Percentiles rank a stretch among this genome's conserved stretches.
These are phyloP conservation scores for Gallinago nigripennis DNA, from an alignment of 2,797 vertebrate species.

Conservation along the genomic window DNA sequence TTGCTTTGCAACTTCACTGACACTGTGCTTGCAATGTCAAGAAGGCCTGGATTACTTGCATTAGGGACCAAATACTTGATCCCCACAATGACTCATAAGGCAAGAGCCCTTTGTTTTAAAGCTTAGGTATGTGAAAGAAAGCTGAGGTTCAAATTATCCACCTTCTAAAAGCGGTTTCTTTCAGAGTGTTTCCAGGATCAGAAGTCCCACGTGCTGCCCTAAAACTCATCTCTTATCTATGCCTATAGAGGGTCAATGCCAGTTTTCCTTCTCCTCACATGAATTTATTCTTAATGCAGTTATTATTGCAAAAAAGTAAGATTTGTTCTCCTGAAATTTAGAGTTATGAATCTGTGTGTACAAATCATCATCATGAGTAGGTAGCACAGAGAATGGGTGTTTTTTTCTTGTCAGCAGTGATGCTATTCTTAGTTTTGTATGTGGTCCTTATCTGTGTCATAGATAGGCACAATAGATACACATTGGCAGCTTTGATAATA, in stretches of 20 bases:
- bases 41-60: neutral
- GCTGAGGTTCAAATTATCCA: neutral
- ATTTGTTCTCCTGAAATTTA: neutral
- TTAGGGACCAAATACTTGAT: neutral
- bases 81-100: neutral
- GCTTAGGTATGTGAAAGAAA: neutral
- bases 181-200: neutral
- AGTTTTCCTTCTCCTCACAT: neutral
- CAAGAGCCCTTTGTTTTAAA: neutral
- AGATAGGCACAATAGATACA: constrained; percentile 21
- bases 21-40: neutral
- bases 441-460: neutral
- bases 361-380: neutral
- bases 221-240: neutral
- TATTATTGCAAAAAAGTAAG: neutral
- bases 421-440: constrained; percentile 2
- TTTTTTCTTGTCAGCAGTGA: neutral
- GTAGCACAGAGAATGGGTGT: neutral
- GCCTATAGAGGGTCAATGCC: neutral
- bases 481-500: neutral
- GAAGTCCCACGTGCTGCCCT: neutral
- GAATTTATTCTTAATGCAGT: neutral
- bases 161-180: neutral
- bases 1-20: neutral
- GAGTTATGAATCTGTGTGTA: neutral